A percentile compares a stretch with the other conserved stretches of the same genome.
These are phyloP conservation scores for Hypanus sabinus DNA, from an alignment of 2,113 vertebrate genomes.

Conservation along the genomic window DNA sequence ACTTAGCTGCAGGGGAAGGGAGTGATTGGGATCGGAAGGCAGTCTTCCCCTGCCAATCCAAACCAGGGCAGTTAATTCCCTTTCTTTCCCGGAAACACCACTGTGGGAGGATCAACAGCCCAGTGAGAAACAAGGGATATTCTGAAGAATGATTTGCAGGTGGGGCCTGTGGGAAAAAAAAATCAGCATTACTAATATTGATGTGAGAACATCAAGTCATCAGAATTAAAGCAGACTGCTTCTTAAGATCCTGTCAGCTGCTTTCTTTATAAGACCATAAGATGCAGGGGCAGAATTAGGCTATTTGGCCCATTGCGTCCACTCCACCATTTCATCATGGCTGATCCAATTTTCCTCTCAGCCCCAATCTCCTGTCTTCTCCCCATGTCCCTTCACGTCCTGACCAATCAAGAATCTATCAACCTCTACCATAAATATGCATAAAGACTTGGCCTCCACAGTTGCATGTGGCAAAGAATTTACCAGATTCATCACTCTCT, in stretches of 20 bases:
- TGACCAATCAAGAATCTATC: no score
- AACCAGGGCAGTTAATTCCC: not conserved
- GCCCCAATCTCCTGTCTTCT: no score
- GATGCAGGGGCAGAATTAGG: no score
- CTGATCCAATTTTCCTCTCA: no score
- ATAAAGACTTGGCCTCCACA: no score
- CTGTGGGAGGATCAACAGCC: not conserved
- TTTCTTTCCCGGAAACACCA: not conserved
- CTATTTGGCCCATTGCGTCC: no score
- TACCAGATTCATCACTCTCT: no score
- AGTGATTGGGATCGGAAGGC: conserved; percentile 32
- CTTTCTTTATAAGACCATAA: not conserved
- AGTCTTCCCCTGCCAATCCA: not conserved
- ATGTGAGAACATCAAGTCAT: not conserved
- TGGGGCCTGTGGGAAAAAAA: not conserved
- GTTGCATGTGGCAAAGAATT: no score
- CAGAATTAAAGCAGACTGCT: not conserved
- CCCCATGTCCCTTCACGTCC: no score
- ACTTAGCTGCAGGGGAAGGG: conserved; percentile 10
- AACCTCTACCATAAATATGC: no score
- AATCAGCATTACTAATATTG: not conserved
- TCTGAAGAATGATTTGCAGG: not conserved
- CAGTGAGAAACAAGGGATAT: not conserved
- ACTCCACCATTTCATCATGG: no score
- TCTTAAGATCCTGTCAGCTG: not conserved